A percentile compares a stretch with the other conserved stretches of the same genome.
These are phyloP conservation scores for Uloborus plumipes DNA, from an alignment of 2,888 invertebrate genomes.

Conservation along the genomic window DNA sequence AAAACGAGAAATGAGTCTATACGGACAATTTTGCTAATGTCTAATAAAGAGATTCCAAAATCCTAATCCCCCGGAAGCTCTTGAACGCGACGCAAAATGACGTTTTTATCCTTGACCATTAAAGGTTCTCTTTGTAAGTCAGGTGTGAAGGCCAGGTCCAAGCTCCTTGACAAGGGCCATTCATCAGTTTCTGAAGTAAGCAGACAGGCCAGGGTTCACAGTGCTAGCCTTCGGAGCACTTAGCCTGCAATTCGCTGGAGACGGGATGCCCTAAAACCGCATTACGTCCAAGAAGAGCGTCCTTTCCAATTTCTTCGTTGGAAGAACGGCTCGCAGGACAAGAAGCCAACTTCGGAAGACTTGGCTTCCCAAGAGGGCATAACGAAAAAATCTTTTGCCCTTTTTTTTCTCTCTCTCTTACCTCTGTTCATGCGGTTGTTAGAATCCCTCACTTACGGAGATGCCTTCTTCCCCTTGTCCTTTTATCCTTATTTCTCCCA, in stretches of 20 bases:
- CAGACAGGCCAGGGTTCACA: conserved; percentile 43
- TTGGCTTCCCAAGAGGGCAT: conserved; percentile 24
- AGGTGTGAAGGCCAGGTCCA: background rate
- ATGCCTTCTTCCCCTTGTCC: conserved; percentile 20
- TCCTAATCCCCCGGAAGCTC: too few species aligned
- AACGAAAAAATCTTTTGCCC: conserved; percentile 29
- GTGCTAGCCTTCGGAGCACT: conserved; percentile 31
- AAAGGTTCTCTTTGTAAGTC: background rate
- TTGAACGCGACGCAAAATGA: too few species aligned
- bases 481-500: conserved; percentile 13
- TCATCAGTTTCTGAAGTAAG: conserved; percentile 52
- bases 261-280: conserved; percentile 55
- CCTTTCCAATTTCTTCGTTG: conserved; percentile 53
- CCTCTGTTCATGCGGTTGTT: conserved; percentile 30
- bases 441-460: conserved; percentile 28
- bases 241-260: conserved; percentile 52
- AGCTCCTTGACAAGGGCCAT: conserved; percentile 8
- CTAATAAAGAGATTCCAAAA: too few species aligned
- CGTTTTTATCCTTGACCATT: too few species aligned
- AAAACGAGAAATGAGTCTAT: too few species aligned
- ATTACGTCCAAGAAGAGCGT: conserved; percentile 53
- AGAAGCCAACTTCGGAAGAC: conserved; percentile 43
- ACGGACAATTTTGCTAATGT: too few species aligned
- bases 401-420: conserved; percentile 25
- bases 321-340: conserved; percentile 36